Conservation (phyloP, 2,888 invertebrate species). For the Tortricodes alternella region DNA sequence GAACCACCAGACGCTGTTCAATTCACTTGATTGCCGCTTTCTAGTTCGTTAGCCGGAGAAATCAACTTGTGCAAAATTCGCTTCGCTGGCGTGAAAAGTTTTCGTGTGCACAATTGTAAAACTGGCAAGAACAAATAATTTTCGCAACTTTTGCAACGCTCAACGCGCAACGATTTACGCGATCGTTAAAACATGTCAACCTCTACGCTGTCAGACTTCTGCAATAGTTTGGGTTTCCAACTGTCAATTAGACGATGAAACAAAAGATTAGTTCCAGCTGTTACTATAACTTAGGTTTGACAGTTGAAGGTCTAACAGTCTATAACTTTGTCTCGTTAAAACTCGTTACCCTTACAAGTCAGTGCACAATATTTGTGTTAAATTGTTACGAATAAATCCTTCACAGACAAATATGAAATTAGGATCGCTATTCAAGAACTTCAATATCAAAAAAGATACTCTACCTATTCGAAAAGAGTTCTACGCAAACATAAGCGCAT, state of each 20-base stretch:
- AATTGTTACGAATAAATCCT: no score
- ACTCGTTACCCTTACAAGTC: no score
- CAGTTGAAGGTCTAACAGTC: background rate
- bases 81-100: constrained; percentile 29
- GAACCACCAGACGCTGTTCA: constrained; percentile 35
- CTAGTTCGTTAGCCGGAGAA: constrained; percentile 35
- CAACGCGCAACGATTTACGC: background rate
- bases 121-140: constrained; percentile 15
- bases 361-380: no score
- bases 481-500: no score
- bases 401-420: no score
- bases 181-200: constrained; percentile 3
- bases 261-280: constrained; percentile 11
- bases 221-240: background rate
- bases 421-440: no score
- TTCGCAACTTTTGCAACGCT: constrained; percentile 8
- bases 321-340: constrained; percentile 8
- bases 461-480: no score
- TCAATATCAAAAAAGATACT: no score
- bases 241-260: constrained; percentile 19
- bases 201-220: background rate
- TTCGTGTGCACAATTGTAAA: background rate
- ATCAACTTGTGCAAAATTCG: constrained; percentile 36
- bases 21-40: constrained; percentile 33
- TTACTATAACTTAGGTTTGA: constrained; percentile 2